Percentiles rank a stretch among this genome's conserved stretches.
These are phyloP conservation scores for Phthorimaea operculella DNA, from an alignment of 1,140 invertebrate genomes.

Conservation along the genomic window DNA sequence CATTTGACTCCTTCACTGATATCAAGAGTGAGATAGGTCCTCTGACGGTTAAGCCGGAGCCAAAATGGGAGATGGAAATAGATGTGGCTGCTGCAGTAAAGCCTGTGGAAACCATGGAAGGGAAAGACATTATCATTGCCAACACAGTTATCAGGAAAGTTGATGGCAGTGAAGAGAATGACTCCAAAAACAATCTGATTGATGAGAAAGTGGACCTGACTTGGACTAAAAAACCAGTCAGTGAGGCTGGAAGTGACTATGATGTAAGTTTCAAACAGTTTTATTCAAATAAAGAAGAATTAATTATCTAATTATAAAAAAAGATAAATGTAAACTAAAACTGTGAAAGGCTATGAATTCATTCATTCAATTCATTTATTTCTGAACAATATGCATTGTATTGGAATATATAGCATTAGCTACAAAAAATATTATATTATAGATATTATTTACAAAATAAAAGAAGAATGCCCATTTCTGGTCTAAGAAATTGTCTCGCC, in stretches of 20 bases:
- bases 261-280: constrained; percentile 33
- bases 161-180: constrained; percentile 22
- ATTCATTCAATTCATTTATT: no score
- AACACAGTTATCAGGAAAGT: constrained; percentile 59
- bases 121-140: constrained; percentile 55
- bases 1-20: constrained; percentile 57
- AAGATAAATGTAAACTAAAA: no score
- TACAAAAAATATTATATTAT: no score
- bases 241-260: constrained; percentile 17
- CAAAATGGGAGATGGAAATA: constrained; percentile 59
- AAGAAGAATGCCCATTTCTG: no score
- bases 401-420: no score
- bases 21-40: constrained; percentile 61
- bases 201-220: constrained; percentile 13
- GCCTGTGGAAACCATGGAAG: constrained; percentile 34
- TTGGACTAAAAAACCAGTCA: constrained; percentile 15
- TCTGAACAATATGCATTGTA: no score
- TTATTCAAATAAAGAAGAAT: no score
- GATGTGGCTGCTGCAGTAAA: constrained; percentile 31
- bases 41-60: constrained; percentile 46
- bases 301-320: no score
- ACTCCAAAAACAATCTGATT: constrained; percentile 12
- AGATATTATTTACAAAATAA: no score
- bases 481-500: no score
- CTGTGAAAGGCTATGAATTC: no score